Evolutionary conservation across 2,888 invertebrate species (phyloP), one percentile per base, ranked within the genome.

Genomic region (Rutpela maculata): DNA sequence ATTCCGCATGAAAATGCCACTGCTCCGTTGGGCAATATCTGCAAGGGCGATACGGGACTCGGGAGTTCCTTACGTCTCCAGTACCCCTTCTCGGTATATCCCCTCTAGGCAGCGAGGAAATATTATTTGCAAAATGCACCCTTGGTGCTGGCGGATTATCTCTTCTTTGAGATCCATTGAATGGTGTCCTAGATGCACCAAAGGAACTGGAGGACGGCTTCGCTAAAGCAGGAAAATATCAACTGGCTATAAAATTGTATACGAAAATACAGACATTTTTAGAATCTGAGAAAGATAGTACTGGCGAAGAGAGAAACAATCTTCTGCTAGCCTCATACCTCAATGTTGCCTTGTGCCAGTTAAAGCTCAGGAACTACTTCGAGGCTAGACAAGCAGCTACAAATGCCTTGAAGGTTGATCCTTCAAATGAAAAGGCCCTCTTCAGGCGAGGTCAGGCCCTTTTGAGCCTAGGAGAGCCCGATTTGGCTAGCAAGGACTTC

Each of bases 371-470:
- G n/a, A 93, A 95, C 4, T 89, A 92, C 83, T 91, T 93, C 60
- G 93, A 95, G 83, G 96, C 95, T 1, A 93, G 93, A 84, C 92
- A 94, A 67, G 91, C 94, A 65, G 97, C 98, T 62, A 93, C 94
- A 63, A 94, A 94, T 84, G 98, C 95, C 0, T 89, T 99, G 5
- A 92, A 93, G 74, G 84, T 95, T 0, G 95, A 97, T 85, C 89
- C 93, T 0, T 91, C 92, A 26, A 98, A 95, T 88, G 95, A 96
- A 12, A 99, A 99, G 90, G 99, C 96, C 0, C 90, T 96, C 35
- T 99, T 97, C 90, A 92, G 99, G 83, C 91, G 96, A 82, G 98
- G 97, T 0, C 95, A 95, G 91, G 97, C 98, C 0, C 90, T 93
- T 81, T 88, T 96, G 69, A 93, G 92, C 0, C 88, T 96, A 9